Evolutionary conservation across 2,888 invertebrate species (phyloP), one percentile per base, ranked within the genome.

Genomic region (Coelopa pilipes): DNA sequence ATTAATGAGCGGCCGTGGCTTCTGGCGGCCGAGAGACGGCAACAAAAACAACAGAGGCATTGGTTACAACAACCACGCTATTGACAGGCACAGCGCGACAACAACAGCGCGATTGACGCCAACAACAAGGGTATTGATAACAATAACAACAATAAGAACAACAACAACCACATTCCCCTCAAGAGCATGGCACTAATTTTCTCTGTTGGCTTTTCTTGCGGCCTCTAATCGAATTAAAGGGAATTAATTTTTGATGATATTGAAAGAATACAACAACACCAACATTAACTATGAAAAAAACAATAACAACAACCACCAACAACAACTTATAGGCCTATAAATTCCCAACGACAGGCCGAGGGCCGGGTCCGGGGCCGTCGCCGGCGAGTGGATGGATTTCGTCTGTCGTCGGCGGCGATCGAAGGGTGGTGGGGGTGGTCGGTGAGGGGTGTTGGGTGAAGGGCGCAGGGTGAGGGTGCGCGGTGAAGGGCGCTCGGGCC

Each of bases 211-310:
- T 21, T 70, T 68, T 34, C 11, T 47, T 45, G 46, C 15, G 2
- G 47, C 34, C 60, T 70, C 55, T 84, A 85, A 85, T 85, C 85
- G 85, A 85, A 85, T 85, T 85, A 85, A 82, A 34, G 83, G 82
- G 81, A 85, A 85, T 85, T 85, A 85, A 85, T 85, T 84, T 85
- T 85, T 85, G 85, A 85, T 85, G 85, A 85, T 85, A 85, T 85
- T 85, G 82, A 85, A 85, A 84, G 34, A 34, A 34, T 34, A 7
- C 34, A 34, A 34, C 34, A 34, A 34, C 2, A 34, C 2, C 34
- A 34, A 34, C 34, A 34, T 4, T 7, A 34, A 34, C 34, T 4
- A 34, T 19, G 45, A 17, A 15, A 46, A 19, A 13, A 45, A 45
- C 57, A 68, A 21, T n/a, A 24, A 67, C 53, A 53, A 53, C 50